Base-by-base conservation (phyloP, 64 coral and sea anemone species). In the Dendrophyllia cribrosa region DNA sequence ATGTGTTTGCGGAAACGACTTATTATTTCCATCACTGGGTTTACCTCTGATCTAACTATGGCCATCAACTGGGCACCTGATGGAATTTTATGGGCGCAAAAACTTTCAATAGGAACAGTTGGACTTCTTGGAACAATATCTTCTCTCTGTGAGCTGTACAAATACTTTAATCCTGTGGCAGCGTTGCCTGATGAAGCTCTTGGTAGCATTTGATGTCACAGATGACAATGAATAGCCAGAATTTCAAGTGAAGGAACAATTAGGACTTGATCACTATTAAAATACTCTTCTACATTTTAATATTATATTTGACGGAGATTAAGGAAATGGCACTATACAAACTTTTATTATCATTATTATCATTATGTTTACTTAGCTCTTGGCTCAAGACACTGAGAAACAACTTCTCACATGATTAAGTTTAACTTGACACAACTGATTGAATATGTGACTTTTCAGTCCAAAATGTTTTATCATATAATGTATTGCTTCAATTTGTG, bases 101-200 rank as follows among this genome's bases (percentile, higher is more conserved):
- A 90, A 14, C 71, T 97, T 11, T 59, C 82, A n/a, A 66, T 77
- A 26, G 8, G 74, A 20, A 26, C 81, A 15, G 76, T 94, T 70
- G 95, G 95, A 61, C 47, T 97, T 12, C 64, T 97, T 25, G 95
- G 95, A 7, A 97, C 95, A 19, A 55, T 97, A 85, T 97, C 95
- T 25, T 97, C 95, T 8, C 62, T 72, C 1, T 83, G 86, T 25
- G 59, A 94, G 67, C 47, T 97, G n/a, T 97, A 97, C 25, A 97
- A 97, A 17, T 94, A 97, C 80, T 84, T 97, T 48, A 43, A 91
- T 17, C 91, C 91, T 15, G 75, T 72, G 23, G 6, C 56, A 15
- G 13, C 82, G 43, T 67, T 50, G 5, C 80, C 62, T 50, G 45
- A 68, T 17, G 80, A 82, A 46, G 78, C 34, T 63, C 78, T 63